phyloP scores from a whole-genome alignment of 2,113 vertebrate species.

The Etheostoma cragini region DNA sequence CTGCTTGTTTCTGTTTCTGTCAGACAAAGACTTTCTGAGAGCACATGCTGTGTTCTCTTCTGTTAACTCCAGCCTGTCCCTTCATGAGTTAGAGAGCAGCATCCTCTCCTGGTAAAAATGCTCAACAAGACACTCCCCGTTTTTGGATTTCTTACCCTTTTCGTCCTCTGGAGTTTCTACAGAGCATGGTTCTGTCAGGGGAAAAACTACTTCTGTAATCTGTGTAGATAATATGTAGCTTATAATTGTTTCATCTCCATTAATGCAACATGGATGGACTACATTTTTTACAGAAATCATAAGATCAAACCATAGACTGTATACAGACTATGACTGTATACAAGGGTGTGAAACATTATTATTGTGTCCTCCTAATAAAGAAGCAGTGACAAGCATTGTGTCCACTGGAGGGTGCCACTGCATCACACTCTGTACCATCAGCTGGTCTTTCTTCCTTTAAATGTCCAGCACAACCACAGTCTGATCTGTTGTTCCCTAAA shows the following conservation, averaged over 20 bases:
- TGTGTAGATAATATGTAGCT: too few relatives aligned
- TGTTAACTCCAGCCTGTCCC: conserved; percentile 1
- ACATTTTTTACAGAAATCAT: not conserved
- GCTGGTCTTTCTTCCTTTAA: not conserved
- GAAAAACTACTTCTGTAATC: accelerated
- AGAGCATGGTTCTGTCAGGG: not conserved
- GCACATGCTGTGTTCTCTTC: not conserved
- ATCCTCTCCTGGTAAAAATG: conserved; percentile 80
- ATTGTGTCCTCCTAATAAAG: not conserved
- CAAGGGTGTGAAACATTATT: not conserved
- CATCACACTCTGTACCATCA: not conserved
- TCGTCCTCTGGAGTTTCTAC: not conserved
- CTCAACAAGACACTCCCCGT: conserved; percentile 11
- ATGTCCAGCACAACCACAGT: conserved; percentile 1
- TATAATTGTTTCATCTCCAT: not conserved
- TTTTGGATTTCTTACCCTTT: not conserved
- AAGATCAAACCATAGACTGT: not conserved
- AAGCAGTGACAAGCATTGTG: not conserved
- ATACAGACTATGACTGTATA: too few relatives aligned
- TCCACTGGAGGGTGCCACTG: conserved; percentile 61
- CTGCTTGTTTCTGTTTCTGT: conserved; percentile 5
- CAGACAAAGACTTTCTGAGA: conserved; percentile 35
- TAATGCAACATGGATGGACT: not conserved
- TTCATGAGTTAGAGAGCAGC: conserved; percentile 77
- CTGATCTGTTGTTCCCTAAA: not conserved